These are phyloP conservation scores for Drosophila maculinotata DNA, from an alignment of 2,888 invertebrate species.

Conservation along the genomic window DNA sequence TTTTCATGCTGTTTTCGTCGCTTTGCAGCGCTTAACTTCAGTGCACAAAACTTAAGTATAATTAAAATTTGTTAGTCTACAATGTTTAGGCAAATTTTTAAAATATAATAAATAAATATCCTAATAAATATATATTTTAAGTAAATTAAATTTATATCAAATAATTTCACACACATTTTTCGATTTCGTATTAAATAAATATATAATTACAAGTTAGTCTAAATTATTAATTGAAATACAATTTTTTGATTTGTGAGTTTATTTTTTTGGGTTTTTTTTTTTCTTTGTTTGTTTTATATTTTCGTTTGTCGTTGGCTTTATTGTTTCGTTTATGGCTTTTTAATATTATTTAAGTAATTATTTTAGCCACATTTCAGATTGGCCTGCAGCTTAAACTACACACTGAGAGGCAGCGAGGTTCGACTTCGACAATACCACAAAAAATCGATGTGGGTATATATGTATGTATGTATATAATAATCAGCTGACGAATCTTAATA, in stretches of 20 bases:
- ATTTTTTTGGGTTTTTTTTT: slow-evolving; percentile 2
- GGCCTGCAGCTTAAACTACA: slow-evolving; percentile 63
- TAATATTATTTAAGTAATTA: slow-evolving; percentile 4
- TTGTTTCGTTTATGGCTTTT: slow-evolving; percentile 51
- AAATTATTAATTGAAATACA: slow-evolving; percentile 59
- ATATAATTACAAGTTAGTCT: slow-evolving; percentile 55
- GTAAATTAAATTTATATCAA: slow-evolving; percentile 34
- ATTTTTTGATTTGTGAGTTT: slow-evolving; percentile 60
- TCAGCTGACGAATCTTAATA: slow-evolving; percentile 32
- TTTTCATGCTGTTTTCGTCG: slow-evolving; percentile 59
- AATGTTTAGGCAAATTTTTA: no score
- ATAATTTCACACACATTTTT: slow-evolving; percentile 61
- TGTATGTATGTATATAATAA: slow-evolving; percentile 4
- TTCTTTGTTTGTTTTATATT: slow-evolving; percentile 7
- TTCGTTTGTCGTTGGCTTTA: slow-evolving; percentile 53
- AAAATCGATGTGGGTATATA: slow-evolving; percentile 3
- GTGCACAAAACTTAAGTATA: slow-evolving; percentile 36
- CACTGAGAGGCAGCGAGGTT: slow-evolving; percentile 85
- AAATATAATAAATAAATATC: slow-evolving; percentile 72
- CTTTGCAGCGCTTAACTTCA: slow-evolving; percentile 33
- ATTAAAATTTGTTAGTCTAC: slow-evolving; percentile 68
- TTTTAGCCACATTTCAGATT: slow-evolving; percentile 39
- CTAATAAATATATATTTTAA: slow-evolving; percentile 35
- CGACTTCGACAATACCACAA: slow-evolving; percentile 58
- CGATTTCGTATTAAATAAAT: slow-evolving; percentile 45